Percentiles rank a stretch among this genome's conserved stretches.
These are phyloP conservation scores for Drosophila watanabei DNA, from an alignment of 1,140 invertebrate genomes.

Conservation along the genomic window DNA sequence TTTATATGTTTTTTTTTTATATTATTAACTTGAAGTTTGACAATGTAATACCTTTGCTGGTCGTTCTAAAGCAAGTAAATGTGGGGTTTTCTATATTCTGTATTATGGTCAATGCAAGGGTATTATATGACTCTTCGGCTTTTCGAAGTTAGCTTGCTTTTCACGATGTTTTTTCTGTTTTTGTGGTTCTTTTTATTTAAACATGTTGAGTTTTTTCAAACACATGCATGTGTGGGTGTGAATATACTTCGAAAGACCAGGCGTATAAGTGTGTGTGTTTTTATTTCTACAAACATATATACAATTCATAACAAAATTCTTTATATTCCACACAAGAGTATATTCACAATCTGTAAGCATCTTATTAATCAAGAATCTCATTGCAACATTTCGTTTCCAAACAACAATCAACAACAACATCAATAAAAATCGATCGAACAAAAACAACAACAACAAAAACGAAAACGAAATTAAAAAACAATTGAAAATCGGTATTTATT, in stretches of 20 bases:
- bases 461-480: constrained; percentile 44
- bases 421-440: constrained; percentile 54
- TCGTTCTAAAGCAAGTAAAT: not conserved
- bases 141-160: constrained; percentile 12
- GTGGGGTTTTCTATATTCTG: not conserved
- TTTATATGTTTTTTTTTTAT: not conserved
- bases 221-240: constrained; percentile 32
- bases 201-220: constrained; percentile 1
- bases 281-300: constrained; percentile 46
- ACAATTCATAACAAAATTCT: constrained; percentile 65
- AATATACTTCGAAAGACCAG: constrained; percentile 32
- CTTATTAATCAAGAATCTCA: constrained; percentile 79
- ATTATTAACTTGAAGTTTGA: not conserved
- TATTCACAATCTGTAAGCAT: constrained; percentile 65
- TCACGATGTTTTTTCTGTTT: not conserved
- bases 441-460: constrained; percentile 53
- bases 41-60: not conserved
- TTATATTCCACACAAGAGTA: constrained; percentile 62
- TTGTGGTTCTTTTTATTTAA: constrained; percentile 3
- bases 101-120: not conserved
- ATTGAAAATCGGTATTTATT: constrained; percentile 50
- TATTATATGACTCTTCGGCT: constrained; percentile 15
- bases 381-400: constrained; percentile 79
- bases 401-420: constrained; percentile 69
- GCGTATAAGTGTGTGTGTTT: constrained; percentile 49